Evolutionary conservation across 2,797 vertebrate genomes (phyloP), one percentile per base, ranked within the genome.

Genomic region (Enteromius fasciolatus): DNA sequence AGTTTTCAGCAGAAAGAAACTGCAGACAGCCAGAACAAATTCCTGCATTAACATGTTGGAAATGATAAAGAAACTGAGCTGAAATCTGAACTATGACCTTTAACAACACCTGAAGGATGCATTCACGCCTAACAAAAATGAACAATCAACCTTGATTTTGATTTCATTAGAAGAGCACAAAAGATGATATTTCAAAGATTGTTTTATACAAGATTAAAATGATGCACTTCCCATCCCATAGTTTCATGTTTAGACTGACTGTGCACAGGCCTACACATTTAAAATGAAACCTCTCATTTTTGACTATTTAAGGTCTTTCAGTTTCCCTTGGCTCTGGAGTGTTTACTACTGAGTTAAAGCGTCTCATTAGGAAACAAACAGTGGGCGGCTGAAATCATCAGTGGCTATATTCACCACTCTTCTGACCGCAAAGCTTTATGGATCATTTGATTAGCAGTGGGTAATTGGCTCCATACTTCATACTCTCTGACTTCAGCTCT

Each of bases 381-480:
- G 36, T 59, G 20, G 72, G 72, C 0, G 2, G 31, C 44, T 7
- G 44, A 52, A 25, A 57, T 31, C 33, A 57, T 57, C 59, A 75
- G 44, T 20, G 70, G 70, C 10, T 57, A 72, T 31, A 73, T 48
- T 73, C 69, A 12, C 54, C 59, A 39, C 70, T 66, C 15, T 39
- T 41, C 61, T 81, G 70, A 74, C 57, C 17, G 46, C 72, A 67
- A 57, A 82, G 23, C 73, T 76, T 76, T 50, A 76, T 59, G 50
- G 39, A 68, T 48, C 73, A 69, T 76, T 48, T 76, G 73, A 82
- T 69, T 36, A 76, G 48, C 63, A 46, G 23, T 46, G 64, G 64
- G 36, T 82, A 82, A 82, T 76, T 82, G 73, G 39, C 81, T 46
- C 63, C 6, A 64, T 76, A 17, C 39, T 57, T 82, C 48, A 59